Evolutionary conservation across 2,797 vertebrate genomes (phyloP).

Genomic region (Thaleichthys pacificus): DNA sequence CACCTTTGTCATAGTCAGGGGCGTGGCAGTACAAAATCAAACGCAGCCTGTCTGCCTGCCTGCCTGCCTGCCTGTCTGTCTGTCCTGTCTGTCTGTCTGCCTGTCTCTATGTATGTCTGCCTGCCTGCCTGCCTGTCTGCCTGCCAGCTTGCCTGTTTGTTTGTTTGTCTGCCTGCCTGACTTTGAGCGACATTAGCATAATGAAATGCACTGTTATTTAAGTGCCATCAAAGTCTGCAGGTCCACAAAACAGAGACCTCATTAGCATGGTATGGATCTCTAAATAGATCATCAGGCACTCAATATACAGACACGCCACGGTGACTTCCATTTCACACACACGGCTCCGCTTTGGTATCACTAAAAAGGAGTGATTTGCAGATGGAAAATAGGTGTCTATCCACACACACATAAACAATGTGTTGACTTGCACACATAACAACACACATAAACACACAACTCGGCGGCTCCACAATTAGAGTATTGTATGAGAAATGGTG

Average conservation of each 20-base stretch:
- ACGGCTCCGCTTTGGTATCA: constrained; percentile 1
- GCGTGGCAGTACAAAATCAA: too few species aligned
- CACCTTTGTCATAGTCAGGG: constrained; percentile 12
- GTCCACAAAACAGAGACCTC: constrained; percentile 47
- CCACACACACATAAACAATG: neutral
- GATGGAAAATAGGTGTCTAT: constrained; percentile 3
- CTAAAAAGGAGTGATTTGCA: constrained; percentile 25
- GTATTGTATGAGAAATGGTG: neutral
- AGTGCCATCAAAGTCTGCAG: constrained; percentile 49
- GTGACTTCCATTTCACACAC: constrained; percentile 4
- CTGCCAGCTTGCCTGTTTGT: constrained; percentile 5
- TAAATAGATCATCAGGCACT: constrained; percentile 54
- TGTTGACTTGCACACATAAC: neutral
- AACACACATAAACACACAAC: neutral
- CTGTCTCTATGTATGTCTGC: too few species aligned
- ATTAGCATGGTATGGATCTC: constrained; percentile 41
- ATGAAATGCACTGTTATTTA: constrained; percentile 58
- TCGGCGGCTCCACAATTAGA: neutral
- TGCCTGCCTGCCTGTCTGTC: too few species aligned
- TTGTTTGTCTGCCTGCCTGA: neutral
- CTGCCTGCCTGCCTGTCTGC: constrained; percentile 20
- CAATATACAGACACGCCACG: constrained; percentile 18
- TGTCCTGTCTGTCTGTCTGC: constrained; percentile 21
- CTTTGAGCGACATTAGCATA: constrained; percentile 50
- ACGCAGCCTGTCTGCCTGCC: too few species aligned